These are phyloP conservation scores for Pherbina coryleti DNA, from an alignment of 2,888 invertebrate species.

Conservation along the genomic window DNA sequence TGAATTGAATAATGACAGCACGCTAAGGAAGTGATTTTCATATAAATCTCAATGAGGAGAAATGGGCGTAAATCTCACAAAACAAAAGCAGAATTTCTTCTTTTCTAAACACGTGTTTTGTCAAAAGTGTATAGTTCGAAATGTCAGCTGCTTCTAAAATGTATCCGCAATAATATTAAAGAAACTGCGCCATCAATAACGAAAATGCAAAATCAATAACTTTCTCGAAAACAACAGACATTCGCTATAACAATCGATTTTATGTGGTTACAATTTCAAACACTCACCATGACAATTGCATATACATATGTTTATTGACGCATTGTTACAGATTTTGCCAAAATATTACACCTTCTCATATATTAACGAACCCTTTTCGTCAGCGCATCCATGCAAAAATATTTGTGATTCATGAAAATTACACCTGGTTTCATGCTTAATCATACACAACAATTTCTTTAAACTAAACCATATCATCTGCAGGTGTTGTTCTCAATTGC, in stretches of 20 bases:
- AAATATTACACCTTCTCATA: neutral
- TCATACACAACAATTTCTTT: conserved; percentile 12
- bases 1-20: neutral
- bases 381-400: neutral
- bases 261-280: neutral
- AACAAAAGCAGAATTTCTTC: neutral
- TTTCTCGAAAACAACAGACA: neutral
- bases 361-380: conserved; percentile 20
- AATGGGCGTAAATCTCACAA: neutral
- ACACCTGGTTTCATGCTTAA: conserved; percentile 38
- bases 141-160: conserved; percentile 10
- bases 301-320: neutral
- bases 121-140: neutral
- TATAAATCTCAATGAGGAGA: neutral
- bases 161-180: neutral
- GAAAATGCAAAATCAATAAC: neutral
- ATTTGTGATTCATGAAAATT: neutral
- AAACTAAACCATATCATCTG: conserved; percentile 7
- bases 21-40: neutral
- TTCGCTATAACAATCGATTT: neutral
- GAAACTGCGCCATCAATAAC: neutral
- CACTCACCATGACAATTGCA: conserved; percentile 24
- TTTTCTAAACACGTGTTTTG: neutral
- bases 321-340: conserved; percentile 9
- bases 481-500: conserved; percentile 35